phyloP scores from a whole-genome alignment of 1,140 invertebrate species.

The Drosophila sechellia region DNA sequence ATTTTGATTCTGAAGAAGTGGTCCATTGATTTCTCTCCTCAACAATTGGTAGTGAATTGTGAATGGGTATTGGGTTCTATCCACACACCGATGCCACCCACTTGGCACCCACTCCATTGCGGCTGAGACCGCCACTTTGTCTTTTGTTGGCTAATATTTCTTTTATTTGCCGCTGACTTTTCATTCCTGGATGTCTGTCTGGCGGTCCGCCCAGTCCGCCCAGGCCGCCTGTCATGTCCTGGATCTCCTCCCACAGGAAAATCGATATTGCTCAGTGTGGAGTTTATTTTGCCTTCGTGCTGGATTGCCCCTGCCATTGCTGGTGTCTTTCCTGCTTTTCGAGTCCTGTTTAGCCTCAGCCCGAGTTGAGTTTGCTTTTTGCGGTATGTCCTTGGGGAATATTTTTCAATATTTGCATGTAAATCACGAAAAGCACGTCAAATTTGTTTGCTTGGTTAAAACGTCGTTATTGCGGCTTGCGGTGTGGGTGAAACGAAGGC shows the following conservation, averaged over 20 bases:
- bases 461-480: slow-evolving; percentile 77
- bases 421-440: slow-evolving; percentile 84
- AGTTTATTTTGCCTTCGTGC: slow-evolving; percentile 50
- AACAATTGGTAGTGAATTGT: neutral
- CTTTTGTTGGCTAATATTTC: slow-evolving; percentile 81
- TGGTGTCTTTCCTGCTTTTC: slow-evolving; percentile 32
- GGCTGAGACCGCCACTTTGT: slow-evolving; percentile 66
- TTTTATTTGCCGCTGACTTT: slow-evolving; percentile 69
- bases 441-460: slow-evolving; percentile 82
- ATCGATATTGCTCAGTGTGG: slow-evolving; percentile 73
- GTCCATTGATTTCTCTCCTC: neutral
- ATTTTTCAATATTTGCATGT: slow-evolving; percentile 84
- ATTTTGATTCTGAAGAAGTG: no score
- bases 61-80: neutral
- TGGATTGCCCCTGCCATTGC: slow-evolving; percentile 16
- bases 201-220: slow-evolving; percentile 19
- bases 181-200: slow-evolving; percentile 35
- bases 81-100: neutral
- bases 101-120: neutral
- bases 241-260: slow-evolving; percentile 59
- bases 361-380: slow-evolving; percentile 67
- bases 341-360: slow-evolving; percentile 56
- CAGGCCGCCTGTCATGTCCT: slow-evolving; percentile 37
- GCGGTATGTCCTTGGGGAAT: slow-evolving; percentile 82
- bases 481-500: slow-evolving; percentile 35